Evolutionary conservation across 2,797 vertebrate species (phyloP).

Genomic region (Petrocephalus schoutedeni): DNA sequence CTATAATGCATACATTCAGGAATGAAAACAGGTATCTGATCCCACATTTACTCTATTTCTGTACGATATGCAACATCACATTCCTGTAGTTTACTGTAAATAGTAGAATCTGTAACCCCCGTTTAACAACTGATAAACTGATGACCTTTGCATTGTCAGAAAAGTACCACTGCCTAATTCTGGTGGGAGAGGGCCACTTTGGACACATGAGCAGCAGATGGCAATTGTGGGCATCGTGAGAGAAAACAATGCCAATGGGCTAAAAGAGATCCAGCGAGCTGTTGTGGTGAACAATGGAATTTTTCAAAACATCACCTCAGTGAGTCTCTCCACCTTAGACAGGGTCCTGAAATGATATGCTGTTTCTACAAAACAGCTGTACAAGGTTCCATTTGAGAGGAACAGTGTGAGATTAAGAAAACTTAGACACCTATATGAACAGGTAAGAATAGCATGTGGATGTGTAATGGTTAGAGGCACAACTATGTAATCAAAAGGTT

Average conservation of each 20-base stretch:
- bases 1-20: not conserved
- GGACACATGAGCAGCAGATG: not conserved
- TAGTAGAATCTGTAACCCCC: not conserved
- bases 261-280: not conserved
- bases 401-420: not conserved
- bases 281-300: not conserved
- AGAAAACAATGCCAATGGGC: not conserved
- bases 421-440: not conserved
- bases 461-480: too few relatives aligned
- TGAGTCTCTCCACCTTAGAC: constrained; percentile 5
- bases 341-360: not conserved
- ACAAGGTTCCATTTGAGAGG: not conserved
- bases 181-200: not conserved
- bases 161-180: constrained; percentile 14
- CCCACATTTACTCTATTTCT: not conserved
- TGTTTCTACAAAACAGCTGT: not conserved
- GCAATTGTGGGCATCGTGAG: not conserved
- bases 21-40: not conserved
- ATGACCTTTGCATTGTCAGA: not conserved
- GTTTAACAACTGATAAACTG: not conserved
- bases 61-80: not conserved
- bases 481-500: too few relatives aligned
- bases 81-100: not conserved
- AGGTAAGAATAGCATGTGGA: not conserved
- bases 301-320: not conserved